phyloP scores from a whole-genome alignment of 2,888 invertebrate species.

The Pyrocoelia pectoralis region DNA sequence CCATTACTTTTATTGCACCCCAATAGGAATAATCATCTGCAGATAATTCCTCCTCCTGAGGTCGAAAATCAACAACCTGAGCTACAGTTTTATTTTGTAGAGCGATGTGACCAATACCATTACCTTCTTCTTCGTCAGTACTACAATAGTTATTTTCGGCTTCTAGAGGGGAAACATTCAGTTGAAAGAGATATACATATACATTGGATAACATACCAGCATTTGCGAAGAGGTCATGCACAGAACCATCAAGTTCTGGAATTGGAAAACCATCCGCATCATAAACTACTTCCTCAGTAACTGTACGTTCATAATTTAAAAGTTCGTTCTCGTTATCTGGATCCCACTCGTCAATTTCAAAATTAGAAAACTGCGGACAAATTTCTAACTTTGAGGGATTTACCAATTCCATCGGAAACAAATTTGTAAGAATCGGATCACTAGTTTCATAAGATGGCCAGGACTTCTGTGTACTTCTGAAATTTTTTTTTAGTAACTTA shows the following conservation, averaged over 20 bases:
- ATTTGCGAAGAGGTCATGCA: slow-evolving; percentile 49
- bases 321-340: slow-evolving; percentile 44
- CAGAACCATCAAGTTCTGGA: slow-evolving; percentile 57
- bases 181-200: background rate
- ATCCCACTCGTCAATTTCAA: slow-evolving; percentile 49
- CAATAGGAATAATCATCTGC: slow-evolving; percentile 76
- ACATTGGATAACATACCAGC: slow-evolving; percentile 5
- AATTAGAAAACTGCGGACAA: slow-evolving; percentile 67
- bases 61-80: slow-evolving; percentile 66
- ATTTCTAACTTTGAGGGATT: slow-evolving; percentile 60
- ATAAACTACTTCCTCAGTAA: slow-evolving; percentile 29
- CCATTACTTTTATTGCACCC: slow-evolving; percentile 63
- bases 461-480: slow-evolving; percentile 24
- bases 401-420: slow-evolving; percentile 39
- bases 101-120: slow-evolving; percentile 54
- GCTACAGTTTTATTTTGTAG: slow-evolving; percentile 56
- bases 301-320: background rate
- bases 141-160: slow-evolving; percentile 25
- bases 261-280: slow-evolving; percentile 52
- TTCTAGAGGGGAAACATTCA: slow-evolving; percentile 2
- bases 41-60: slow-evolving; percentile 60
- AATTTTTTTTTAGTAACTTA: background rate
- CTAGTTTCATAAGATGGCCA: slow-evolving; percentile 24
- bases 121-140: slow-evolving; percentile 53
- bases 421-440: slow-evolving; percentile 43